Conservation (phyloP, 2,113 vertebrate genomes). For the Ochotona curzoniae region DNA sequence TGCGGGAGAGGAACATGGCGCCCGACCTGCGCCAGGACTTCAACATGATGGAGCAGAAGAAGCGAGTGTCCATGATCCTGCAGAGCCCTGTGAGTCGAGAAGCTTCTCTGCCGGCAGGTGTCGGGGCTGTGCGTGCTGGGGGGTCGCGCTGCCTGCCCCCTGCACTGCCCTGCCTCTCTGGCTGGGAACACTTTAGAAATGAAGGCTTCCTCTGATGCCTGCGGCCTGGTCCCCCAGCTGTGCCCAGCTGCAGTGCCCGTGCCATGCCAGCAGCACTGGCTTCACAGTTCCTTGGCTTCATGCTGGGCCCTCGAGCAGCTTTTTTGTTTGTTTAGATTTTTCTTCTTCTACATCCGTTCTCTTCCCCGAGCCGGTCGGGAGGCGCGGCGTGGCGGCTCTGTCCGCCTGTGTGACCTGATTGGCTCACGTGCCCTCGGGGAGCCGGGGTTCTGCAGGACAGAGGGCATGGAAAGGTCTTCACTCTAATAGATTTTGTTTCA, state of each 20-base stretch:
- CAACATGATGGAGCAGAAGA: slow-evolving; percentile 99
- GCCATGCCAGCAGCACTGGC: no score
- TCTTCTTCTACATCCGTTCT: background rate
- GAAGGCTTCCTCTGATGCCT: background rate
- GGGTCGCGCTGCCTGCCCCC: background rate
- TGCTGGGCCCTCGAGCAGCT: background rate
- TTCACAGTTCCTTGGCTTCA: fast-evolving
- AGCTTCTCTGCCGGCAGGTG: no score
- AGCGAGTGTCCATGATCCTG: slow-evolving; percentile 99
- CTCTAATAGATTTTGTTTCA: background rate
- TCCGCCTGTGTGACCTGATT: background rate
- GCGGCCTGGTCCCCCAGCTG: background rate
- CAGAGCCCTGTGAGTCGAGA: slow-evolving; percentile 93
- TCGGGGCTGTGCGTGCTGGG: no score
- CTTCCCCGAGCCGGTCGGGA: background rate
- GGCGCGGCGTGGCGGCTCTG: background rate
- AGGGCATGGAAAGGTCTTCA: background rate
- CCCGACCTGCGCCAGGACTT: slow-evolving; percentile 99
- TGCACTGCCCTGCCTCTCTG: background rate
- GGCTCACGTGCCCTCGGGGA: background rate
- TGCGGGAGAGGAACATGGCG: slow-evolving; percentile 98
- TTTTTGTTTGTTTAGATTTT: no score
- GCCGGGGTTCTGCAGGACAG: background rate
- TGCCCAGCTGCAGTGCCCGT: background rate
- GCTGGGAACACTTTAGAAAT: background rate